A percentile compares a stretch with the other conserved stretches of the same genome.
Evolutionary conservation across 2,797 vertebrate genomes (phyloP).

Genomic region (Bradypodion pumilum): DNA sequence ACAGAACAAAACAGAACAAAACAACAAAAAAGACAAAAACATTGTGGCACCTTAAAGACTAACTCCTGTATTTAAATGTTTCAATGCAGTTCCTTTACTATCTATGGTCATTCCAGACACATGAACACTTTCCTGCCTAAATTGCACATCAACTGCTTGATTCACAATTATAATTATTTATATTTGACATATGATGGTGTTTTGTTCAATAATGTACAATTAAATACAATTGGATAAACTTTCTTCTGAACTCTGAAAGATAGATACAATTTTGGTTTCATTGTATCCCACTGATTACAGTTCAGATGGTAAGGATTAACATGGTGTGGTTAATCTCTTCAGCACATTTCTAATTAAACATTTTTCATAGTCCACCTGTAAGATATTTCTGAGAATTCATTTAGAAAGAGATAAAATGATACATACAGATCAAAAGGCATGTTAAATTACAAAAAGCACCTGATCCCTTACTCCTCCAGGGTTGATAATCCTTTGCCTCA

Average conservation of each 20-base stretch:
- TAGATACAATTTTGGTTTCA: background rate
- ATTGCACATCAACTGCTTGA: background rate
- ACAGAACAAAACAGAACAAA: too few relatives aligned
- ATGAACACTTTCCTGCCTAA: background rate
- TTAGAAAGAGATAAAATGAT: background rate
- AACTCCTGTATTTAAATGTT: too few relatives aligned
- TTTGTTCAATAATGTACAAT: background rate
- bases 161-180: background rate
- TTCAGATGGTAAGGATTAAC: background rate
- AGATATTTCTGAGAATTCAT: background rate
- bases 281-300: background rate
- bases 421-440: background rate
- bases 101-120: background rate
- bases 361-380: background rate
- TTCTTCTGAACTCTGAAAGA: background rate
- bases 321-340: background rate
- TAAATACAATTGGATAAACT: background rate
- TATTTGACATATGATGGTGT: background rate
- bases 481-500: background rate
- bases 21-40: too few relatives aligned
- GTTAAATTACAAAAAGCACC: background rate
- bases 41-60: too few relatives aligned
- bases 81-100: background rate
- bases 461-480: background rate
- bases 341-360: slow-evolving; percentile 1